phyloP scores from a whole-genome alignment of 2,888 invertebrate species.

The Philereme vetulata region DNA sequence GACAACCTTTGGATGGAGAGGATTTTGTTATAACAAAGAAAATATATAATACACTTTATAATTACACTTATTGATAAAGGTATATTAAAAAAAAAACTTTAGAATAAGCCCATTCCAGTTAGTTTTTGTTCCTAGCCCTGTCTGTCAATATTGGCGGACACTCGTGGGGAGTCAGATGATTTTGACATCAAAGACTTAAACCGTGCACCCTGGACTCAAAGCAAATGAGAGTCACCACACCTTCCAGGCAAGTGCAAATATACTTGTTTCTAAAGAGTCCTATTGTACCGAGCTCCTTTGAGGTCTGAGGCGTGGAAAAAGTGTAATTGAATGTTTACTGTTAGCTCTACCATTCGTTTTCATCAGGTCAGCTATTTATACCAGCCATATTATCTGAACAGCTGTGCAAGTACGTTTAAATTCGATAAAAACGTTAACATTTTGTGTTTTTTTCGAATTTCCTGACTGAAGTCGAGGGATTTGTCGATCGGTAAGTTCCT shows the following conservation, averaged over 20 bases:
- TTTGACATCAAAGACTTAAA: conserved; percentile 75
- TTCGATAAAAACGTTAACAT: no score
- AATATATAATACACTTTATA: no score
- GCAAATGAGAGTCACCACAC: conserved; percentile 47
- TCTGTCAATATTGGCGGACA: conserved; percentile 73
- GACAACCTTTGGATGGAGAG: no score
- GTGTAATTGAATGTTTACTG: conserved; percentile 16
- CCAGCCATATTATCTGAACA: no score
- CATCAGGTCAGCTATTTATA: no score
- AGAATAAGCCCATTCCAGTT: conserved; percentile 34
- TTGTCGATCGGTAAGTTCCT: no score
- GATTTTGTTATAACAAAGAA: no score
- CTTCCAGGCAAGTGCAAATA: conserved; percentile 49
- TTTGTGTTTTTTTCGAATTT: no score
- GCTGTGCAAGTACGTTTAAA: no score
- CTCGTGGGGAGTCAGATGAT: conserved; percentile 64
- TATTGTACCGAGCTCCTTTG: conserved; percentile 23
- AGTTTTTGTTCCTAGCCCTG: conserved; percentile 22
- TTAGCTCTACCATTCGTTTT: not conserved
- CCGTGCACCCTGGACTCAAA: conserved; percentile 42
- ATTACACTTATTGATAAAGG: no score
- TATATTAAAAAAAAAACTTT: conserved; percentile 4
- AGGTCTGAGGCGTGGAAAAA: conserved; percentile 7
- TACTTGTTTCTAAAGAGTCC: conserved; percentile 7
- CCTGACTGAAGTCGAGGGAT: no score